Evolutionary conservation across 2,888 invertebrate species (phyloP), one percentile per base, ranked within the genome.

Genomic region (Ceriagrion tenellum): DNA sequence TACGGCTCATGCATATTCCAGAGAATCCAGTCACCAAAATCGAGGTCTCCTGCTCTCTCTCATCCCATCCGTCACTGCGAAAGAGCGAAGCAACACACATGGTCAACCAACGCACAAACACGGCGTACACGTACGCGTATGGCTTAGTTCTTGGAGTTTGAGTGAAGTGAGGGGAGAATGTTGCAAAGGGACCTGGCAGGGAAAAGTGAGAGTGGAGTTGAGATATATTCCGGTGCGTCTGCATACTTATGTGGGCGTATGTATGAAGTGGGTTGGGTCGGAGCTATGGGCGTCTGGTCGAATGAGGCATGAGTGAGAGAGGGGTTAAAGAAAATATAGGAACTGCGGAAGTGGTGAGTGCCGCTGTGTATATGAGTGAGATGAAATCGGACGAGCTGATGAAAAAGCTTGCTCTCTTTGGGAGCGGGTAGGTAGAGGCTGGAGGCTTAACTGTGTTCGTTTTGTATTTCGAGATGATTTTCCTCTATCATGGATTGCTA

Each of bases 1-100:
- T 47, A 47, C 18, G 69, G 18, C 69, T 93, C 93, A 93, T 93
- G 93, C 93, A 93, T 93, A 93, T 93, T 93, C 93, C 69, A n/a
- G 40, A n/a, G 89, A 23, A 55, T 20, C 55, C 89, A 89, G 93
- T 69, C 93, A 63, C 69, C 90, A n/a, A 59, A 47, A 69, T 93
- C 93, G 93, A 74, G 69, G 40, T 63, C 93, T 3, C 26, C 35
- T 81, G 12, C 81, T 30, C 81, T 35, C 18, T 35, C 81, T 3
- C 81, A 13, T 18, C 6, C 26, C 93, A 69, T 93, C 93, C 93
- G 69, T 93, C 93, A 74, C 47, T 35, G 47, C 18, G 59, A 93
- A 69, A 63, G 47, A 55, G 35, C 20, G 16, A 59, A 59, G 40
- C 6, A 69, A 63, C 91, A 23, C 35, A 63, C 35, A 35, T 3